A percentile compares a stretch with the other conserved stretches of the same genome.
These are phyloP conservation scores for Eupithecia dodoneata DNA, from an alignment of 2,888 invertebrate species.

Conservation along the genomic window DNA sequence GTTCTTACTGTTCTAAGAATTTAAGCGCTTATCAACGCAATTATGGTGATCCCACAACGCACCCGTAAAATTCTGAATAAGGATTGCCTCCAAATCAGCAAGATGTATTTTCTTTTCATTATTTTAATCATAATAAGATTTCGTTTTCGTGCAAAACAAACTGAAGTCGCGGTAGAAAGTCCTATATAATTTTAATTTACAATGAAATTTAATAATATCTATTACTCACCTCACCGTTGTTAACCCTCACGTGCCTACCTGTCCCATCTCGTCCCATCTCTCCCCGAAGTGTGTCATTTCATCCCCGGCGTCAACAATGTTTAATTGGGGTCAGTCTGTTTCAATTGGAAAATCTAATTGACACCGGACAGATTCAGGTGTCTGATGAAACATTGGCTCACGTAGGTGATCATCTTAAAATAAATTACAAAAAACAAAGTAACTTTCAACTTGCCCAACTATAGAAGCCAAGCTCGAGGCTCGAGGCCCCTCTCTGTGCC, in stretches of 20 bases:
- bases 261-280: conserved; percentile 28
- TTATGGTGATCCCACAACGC: no score
- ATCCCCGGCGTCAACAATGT: conserved; percentile 35
- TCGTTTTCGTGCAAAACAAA: no score
- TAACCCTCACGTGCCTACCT: conserved; percentile 30
- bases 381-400: neutral
- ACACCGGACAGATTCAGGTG: conserved; percentile 7
- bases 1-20: no score
- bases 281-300: conserved; percentile 38
- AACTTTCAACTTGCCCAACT: no score
- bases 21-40: no score
- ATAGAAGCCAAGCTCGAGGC: no score
- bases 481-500: no score
- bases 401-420: neutral
- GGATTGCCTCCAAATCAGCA: no score
- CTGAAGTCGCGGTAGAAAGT: no score
- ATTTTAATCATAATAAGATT: no score
- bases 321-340: conserved; percentile 56
- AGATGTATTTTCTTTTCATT: no score
- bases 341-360: conserved; percentile 21
- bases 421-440: neutral
- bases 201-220: conserved; percentile 21
- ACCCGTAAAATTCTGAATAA: no score
- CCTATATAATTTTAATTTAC: neutral
- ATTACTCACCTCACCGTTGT: conserved; percentile 31